Evolutionary conservation across 2,113 vertebrate species (phyloP).

Genomic region (Acanthochromis polyacanthus): DNA sequence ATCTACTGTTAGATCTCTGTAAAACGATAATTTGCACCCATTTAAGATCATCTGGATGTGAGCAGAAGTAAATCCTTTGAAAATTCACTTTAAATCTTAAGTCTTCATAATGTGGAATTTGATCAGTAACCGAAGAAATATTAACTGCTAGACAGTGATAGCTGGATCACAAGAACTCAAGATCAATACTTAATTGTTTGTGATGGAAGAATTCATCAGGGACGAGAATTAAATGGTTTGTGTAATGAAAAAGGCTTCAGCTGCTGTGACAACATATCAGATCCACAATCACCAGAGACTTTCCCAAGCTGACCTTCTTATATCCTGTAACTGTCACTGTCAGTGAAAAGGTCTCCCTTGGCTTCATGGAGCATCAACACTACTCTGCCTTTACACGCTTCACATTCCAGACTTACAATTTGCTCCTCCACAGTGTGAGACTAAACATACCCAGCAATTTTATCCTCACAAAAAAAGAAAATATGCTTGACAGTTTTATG

Average conservation of each 20-base stretch:
- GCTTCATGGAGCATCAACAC: conserved; percentile 42
- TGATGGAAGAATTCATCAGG: not conserved
- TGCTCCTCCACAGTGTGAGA: conserved; percentile 8
- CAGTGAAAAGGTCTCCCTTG: conserved; percentile 61
- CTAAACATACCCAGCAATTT: conserved; percentile 39
- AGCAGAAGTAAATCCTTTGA: not conserved
- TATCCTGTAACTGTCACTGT: conserved; percentile 54
- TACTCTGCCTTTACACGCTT: conserved; percentile 50
- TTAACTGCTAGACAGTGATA: not conserved
- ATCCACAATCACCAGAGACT: conserved; percentile 35
- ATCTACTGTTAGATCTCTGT: too few relatives aligned
- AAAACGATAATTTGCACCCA: not conserved
- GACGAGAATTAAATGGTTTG: not conserved
- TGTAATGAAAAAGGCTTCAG: conserved; percentile 10
- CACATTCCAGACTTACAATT: conserved; percentile 64
- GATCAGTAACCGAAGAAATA: conserved; percentile 4
- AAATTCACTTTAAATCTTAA: not conserved
- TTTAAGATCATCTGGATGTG: not conserved
- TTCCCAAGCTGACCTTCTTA: conserved; percentile 58
- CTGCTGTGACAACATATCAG: conserved; percentile 35
- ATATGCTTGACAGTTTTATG: conserved; percentile 49
- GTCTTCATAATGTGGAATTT: not conserved
- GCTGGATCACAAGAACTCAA: conserved; percentile 7
- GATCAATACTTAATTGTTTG: conserved; percentile 9
- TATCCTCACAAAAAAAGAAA: conserved; percentile 1